Evolutionary conservation across 2,113 vertebrate species (phyloP).

Genomic region (Eidolon helvum): DNA sequence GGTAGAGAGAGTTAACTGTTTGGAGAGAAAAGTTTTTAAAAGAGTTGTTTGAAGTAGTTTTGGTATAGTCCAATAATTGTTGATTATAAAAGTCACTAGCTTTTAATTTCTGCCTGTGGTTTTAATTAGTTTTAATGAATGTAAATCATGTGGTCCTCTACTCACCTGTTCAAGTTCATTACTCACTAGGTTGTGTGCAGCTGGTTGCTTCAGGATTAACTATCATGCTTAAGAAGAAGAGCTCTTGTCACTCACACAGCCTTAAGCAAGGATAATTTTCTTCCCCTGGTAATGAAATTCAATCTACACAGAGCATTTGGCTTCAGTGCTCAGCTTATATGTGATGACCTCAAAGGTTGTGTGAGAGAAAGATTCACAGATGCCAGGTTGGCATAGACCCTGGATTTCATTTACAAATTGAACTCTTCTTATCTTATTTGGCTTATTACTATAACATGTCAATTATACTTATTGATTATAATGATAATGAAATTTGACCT

Average conservation of each 20-base stretch:
- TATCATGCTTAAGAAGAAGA: slow-evolving; percentile 32
- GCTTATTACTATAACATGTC: neutral
- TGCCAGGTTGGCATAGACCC: neutral
- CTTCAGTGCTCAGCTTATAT: neutral
- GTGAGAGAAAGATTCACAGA: neutral
- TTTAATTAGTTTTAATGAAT: slow-evolving; percentile 74
- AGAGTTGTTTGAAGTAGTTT: slow-evolving; percentile 44
- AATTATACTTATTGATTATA: neutral
- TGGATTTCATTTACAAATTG: neutral
- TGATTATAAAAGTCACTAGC: slow-evolving; percentile 55
- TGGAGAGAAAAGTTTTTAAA: slow-evolving; percentile 16
- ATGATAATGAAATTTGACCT: neutral
- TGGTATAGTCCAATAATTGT: slow-evolving; percentile 43
- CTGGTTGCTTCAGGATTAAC: slow-evolving; percentile 55
- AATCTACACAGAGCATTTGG: neutral
- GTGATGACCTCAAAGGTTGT: neutral
- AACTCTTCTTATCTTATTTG: neutral
- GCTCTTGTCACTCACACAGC: slow-evolving; percentile 9
- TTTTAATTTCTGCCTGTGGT: slow-evolving; percentile 57
- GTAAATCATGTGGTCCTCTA: slow-evolving; percentile 47
- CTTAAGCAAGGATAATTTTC: neutral
- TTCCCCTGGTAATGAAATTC: neutral
- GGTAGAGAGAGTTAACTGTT: slow-evolving; percentile 46
- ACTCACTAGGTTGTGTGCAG: slow-evolving; percentile 45
- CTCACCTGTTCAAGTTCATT: slow-evolving; percentile 52